A percentile compares a stretch with the other conserved stretches of the same genome.
Conservation (phyloP, 2,797 vertebrate genomes). For the Gouania willdenowi region DNA sequence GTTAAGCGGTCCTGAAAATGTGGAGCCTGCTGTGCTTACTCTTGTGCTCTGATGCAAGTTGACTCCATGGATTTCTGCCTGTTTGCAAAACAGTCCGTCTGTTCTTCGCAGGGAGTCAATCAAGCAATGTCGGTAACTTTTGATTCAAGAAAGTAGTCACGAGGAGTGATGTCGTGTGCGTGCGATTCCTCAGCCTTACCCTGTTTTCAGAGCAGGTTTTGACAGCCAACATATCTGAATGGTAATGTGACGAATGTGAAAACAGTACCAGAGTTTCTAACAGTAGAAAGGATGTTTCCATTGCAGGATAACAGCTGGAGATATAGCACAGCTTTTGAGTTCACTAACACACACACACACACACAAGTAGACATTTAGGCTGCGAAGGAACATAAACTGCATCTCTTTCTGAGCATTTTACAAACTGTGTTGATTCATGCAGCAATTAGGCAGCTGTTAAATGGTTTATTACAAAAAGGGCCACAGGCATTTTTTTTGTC, state of each 20-base stretch:
- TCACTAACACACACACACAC: background rate
- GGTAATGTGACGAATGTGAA: too few relatives aligned
- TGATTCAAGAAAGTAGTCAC: background rate
- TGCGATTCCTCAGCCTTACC: too few relatives aligned
- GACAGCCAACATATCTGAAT: background rate
- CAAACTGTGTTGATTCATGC: slow-evolving; percentile 33
- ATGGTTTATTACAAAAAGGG: slow-evolving; percentile 39
- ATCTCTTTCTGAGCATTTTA: slow-evolving; percentile 23
- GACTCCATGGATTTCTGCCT: slow-evolving; percentile 30
- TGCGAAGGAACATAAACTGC: background rate
- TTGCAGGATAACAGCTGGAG: too few relatives aligned
- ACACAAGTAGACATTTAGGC: too few relatives aligned
- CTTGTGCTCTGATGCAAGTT: slow-evolving; percentile 26
- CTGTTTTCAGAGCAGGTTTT: too few relatives aligned
- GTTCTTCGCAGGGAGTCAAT: slow-evolving; percentile 16
- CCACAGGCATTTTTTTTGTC: slow-evolving; percentile 36
- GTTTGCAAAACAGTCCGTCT: slow-evolving; percentile 22
- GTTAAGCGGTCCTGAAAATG: slow-evolving; percentile 25
- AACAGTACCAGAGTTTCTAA: too few relatives aligned
- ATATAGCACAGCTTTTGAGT: too few relatives aligned
- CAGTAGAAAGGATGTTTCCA: too few relatives aligned
- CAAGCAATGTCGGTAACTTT: slow-evolving; percentile 8
- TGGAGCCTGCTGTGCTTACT: slow-evolving; percentile 25
- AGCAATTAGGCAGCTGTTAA: slow-evolving; percentile 52
- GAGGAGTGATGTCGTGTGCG: too few relatives aligned